Conservation (phyloP, 2,113 vertebrate species). For the Calidris pygmaea region DNA sequence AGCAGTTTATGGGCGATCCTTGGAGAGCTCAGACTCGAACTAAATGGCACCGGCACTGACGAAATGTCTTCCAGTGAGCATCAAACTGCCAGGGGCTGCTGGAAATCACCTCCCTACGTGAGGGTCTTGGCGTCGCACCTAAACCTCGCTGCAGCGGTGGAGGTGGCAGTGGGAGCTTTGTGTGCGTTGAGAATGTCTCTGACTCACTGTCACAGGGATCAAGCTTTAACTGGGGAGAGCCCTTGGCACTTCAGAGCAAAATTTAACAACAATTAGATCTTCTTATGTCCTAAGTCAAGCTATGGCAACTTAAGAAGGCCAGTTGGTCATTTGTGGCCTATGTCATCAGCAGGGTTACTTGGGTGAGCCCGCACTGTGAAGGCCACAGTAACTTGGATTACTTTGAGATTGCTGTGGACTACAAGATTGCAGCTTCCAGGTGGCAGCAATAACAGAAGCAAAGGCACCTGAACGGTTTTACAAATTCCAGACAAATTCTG, state of each 20-base stretch:
- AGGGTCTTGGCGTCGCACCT: background rate
- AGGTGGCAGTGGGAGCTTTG: background rate
- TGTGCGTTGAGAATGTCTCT: fast-evolving
- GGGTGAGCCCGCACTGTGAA: background rate
- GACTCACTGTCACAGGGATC: background rate
- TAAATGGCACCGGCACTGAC: background rate
- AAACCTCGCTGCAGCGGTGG: background rate
- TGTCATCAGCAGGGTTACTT: background rate
- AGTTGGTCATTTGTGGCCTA: background rate
- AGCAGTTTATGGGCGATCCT: background rate
- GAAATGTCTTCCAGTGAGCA: background rate
- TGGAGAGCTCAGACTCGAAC: background rate
- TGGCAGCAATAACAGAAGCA: background rate
- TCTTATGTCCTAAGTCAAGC: background rate
- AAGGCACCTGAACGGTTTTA: background rate
- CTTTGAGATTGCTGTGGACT: background rate
- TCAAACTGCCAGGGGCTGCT: background rate
- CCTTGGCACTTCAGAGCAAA: background rate
- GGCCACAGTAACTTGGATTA: background rate
- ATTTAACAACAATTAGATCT: too few species aligned
- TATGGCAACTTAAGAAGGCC: background rate
- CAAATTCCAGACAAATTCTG: background rate
- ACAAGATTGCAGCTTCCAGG: background rate
- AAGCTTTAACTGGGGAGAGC: background rate
- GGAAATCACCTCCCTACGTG: background rate